phyloP scores from a whole-genome alignment of 2,888 invertebrate species.

The Neoascia interrupta region DNA sequence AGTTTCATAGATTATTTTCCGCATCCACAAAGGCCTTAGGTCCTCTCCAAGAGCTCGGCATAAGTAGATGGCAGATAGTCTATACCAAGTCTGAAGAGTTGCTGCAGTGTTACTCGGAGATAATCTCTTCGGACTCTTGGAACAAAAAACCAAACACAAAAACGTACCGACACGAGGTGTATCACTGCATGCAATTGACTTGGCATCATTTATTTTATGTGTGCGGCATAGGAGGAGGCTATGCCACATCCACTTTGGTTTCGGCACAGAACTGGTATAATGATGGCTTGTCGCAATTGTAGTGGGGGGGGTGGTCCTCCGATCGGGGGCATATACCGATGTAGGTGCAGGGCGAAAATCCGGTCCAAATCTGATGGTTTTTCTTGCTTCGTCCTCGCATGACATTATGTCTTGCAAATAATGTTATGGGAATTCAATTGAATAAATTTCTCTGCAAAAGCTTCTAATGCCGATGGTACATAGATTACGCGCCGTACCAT shows the following conservation, averaged over 20 bases:
- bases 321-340: not conserved
- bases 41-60: not conserved
- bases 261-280: not conserved
- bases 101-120: conserved; percentile 31
- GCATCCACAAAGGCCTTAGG: conserved; percentile 36
- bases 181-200: conserved; percentile 58
- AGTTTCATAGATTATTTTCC: conserved; percentile 56
- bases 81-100: conserved; percentile 11
- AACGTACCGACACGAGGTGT: conserved; percentile 9
- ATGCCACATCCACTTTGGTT: too few species aligned
- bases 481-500: conserved; percentile 38
- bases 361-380: conserved; percentile 31
- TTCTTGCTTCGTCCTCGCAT: conserved; percentile 22
- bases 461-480: conserved; percentile 33
- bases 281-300: not conserved
- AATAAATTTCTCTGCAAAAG: conserved; percentile 53
- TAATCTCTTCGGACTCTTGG: conserved; percentile 22
- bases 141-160: not conserved
- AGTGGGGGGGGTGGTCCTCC: not conserved
- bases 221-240: too few species aligned
- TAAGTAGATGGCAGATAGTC: conserved; percentile 13
- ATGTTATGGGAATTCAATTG: conserved; percentile 58
- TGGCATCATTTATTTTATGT: conserved; percentile 38
- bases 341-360: conserved; percentile 31
- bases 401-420: conserved; percentile 29